Evolutionary conservation across 2,888 invertebrate genomes (phyloP).

Genomic region (Noctua janthina): DNA sequence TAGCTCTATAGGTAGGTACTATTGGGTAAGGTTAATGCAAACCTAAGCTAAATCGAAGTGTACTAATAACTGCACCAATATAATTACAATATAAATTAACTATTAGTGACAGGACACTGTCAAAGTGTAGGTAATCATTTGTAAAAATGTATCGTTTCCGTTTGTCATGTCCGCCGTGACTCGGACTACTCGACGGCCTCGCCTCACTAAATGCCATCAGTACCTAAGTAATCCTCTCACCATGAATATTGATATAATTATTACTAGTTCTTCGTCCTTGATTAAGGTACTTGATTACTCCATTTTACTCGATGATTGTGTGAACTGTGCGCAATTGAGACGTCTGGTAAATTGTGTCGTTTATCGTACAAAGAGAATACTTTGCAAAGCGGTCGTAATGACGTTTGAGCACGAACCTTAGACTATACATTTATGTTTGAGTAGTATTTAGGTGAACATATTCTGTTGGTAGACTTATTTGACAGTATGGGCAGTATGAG

Average conservation of each 20-base stretch:
- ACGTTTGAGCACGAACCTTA: constrained; percentile 15
- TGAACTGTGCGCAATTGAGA: constrained; percentile 5
- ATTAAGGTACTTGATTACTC: constrained; percentile 21
- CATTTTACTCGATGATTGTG: constrained; percentile 21
- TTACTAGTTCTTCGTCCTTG: constrained; percentile 43
- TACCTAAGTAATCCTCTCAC: constrained; percentile 72
- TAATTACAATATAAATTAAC: constrained; percentile 11
- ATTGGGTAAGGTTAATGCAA: not conserved
- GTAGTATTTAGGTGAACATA: not conserved
- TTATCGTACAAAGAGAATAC: constrained; percentile 8
- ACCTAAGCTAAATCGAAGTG: not conserved
- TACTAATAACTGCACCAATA: not conserved
- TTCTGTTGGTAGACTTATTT: not conserved
- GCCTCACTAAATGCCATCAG: constrained; percentile 69
- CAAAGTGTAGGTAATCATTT: constrained; percentile 44
- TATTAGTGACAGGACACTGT: constrained; percentile 13
- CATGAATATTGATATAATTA: constrained; percentile 44
- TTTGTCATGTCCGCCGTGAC: constrained; percentile 59
- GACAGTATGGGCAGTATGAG: not conserved
- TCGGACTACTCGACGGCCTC: constrained; percentile 69
- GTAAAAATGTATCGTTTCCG: constrained; percentile 65
- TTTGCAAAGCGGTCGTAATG: constrained; percentile 23
- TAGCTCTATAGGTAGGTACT: not conserved
- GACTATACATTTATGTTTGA: not conserved
- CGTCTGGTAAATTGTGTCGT: constrained; percentile 35